Conservation (phyloP, 2,888 invertebrate genomes). For the Drosophila falleni region DNA sequence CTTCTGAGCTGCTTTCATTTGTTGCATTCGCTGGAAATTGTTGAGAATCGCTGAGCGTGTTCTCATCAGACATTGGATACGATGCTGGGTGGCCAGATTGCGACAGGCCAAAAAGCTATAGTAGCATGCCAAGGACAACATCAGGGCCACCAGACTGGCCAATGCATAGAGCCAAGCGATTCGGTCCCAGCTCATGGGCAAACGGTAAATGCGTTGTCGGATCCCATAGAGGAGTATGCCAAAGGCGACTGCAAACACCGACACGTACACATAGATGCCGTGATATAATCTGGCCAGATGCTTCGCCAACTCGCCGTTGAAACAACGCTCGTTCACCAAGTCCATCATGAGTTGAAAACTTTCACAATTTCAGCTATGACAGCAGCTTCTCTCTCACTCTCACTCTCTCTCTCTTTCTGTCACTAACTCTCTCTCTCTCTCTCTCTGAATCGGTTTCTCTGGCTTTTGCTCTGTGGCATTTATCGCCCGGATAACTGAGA, state of each 20-base stretch:
- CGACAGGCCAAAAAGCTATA: conserved; percentile 3
- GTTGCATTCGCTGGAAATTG: not conserved
- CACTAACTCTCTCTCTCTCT: not conserved
- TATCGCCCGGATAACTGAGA: conserved; percentile 16
- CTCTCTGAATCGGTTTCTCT: not conserved
- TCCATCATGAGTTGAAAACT: conserved; percentile 28
- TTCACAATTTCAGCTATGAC: conserved; percentile 25
- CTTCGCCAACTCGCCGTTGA: not conserved
- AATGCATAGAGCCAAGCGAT: conserved; percentile 27
- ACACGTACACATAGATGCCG: conserved; percentile 19
- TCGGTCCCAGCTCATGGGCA: conserved; percentile 15
- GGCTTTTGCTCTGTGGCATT: conserved; percentile 2
- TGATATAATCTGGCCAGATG: conserved; percentile 31
- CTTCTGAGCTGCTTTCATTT: not conserved
- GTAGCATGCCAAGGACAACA: conserved; percentile 6
- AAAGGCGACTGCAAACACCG: conserved; percentile 12
- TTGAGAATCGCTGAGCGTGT: not conserved
- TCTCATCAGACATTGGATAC: not conserved
- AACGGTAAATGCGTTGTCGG: conserved; percentile 22
- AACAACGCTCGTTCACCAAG: not conserved
- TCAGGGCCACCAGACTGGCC: conserved; percentile 12
- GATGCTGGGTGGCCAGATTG: not conserved
- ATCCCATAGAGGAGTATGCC: not conserved
- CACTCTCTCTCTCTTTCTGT: not conserved
- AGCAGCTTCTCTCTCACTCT: conserved; percentile 3